Evolutionary conservation across 2,797 vertebrate species (phyloP), one percentile per base, ranked within the genome.

Genomic region (Xerus rutilus): DNA sequence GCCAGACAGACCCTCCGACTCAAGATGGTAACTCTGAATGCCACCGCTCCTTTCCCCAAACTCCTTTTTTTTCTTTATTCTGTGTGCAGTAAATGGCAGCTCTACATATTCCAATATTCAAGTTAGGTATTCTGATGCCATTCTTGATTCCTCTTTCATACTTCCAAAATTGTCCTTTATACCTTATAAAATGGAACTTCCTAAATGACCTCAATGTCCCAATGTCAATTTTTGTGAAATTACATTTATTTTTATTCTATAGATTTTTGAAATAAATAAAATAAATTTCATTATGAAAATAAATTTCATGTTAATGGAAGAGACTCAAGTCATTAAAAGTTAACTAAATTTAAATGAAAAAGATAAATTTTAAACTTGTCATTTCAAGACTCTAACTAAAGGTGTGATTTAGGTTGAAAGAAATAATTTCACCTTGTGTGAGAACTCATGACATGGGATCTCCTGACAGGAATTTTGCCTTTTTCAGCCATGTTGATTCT

Each of bases 261-360:
- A 39, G 49, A 70, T 57, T 9, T 57, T 91, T 69, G 14, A 91
- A 92, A 86, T 25, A 83, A 81, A 77, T 82, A 73, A 3, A 94
- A 76, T 82, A 3, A 94, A 76, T 82, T 88, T 17, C 4, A 62
- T 78, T 45, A 49, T 83, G 52, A 81, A 96, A 83, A 87, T 93
- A 45, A 94, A 94, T 76, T 92, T 84, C 11, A 64, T 25, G 77
- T 64, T 43, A 94, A 25, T 54, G 35, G 15, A 89, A 83, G 39
- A 70, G 18, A 35, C 4, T 43, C 10, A 78, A 73, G 64, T 82
- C 76, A 89, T 49, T 73, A 93, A 83, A 91, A 74, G 64, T 43
- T 91, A 86, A 82, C 67, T 78, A 74, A 57, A 85, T 92, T 94
- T 85, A 54, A 95, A 79, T 76, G 32, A 95, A 92, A n/a, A 76